Percentiles rank a stretch among this genome's conserved stretches.
These are phyloP conservation scores for Volucella inflata DNA, from an alignment of 2,888 invertebrate genomes.

Conservation along the genomic window DNA sequence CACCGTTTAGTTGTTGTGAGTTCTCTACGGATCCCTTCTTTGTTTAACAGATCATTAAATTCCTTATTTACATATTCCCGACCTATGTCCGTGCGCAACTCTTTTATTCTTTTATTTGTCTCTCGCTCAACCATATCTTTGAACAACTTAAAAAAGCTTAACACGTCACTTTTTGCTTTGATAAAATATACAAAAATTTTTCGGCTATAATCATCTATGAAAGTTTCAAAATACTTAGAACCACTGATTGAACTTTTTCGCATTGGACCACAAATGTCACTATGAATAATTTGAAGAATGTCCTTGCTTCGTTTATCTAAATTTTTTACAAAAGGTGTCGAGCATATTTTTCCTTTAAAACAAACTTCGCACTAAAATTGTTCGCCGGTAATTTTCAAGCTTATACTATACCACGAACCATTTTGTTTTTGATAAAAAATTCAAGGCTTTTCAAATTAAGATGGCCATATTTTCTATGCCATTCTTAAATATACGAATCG, in stretches of 20 bases:
- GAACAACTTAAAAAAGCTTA: constrained; percentile 67
- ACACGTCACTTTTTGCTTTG: constrained; percentile 68
- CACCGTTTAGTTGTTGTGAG: constrained; percentile 70
- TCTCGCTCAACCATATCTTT: constrained; percentile 58
- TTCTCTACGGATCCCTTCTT: constrained; percentile 38
- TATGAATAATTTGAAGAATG: too few relatives aligned
- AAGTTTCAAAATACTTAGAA: constrained; percentile 66
- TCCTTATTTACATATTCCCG: constrained; percentile 55
- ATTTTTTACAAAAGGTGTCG: too few relatives aligned
- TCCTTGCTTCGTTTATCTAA: too few relatives aligned
- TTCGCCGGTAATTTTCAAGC: neutral
- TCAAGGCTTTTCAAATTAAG: constrained; percentile 44
- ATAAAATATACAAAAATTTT: constrained; percentile 67
- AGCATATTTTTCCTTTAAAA: constrained; percentile 10
- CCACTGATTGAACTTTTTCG: constrained; percentile 53
- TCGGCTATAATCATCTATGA: constrained; percentile 71
- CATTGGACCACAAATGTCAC: too few relatives aligned
- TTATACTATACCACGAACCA: constrained; percentile 20
- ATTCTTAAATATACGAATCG: neutral
- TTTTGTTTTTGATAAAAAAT: constrained; percentile 10
- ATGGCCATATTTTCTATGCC: constrained; percentile 51
- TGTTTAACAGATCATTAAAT: too few relatives aligned
- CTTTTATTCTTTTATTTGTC: constrained; percentile 61
- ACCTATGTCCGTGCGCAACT: constrained; percentile 58
- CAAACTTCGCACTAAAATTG: constrained; percentile 20